These are phyloP conservation scores for Venustaconcha ellipsiformis DNA, from an alignment of 1,140 invertebrate genomes.

Conservation along the genomic window DNA sequence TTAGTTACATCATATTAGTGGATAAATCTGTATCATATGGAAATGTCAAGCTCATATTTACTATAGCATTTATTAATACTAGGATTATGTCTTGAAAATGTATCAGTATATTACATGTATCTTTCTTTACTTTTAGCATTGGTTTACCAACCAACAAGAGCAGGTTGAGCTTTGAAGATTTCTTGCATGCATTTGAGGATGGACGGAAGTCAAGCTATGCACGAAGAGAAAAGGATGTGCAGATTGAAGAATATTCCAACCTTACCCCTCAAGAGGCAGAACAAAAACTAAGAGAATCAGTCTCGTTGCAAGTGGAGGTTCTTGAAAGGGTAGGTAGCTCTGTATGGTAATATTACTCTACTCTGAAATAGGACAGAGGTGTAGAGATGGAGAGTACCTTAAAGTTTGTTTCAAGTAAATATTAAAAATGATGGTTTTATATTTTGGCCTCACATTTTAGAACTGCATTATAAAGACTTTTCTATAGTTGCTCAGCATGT, in stretches of 20 bases:
- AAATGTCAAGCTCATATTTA: too few species aligned
- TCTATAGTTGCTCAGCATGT: too few species aligned
- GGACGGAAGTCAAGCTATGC: constrained; percentile 60
- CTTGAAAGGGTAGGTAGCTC: constrained; percentile 42
- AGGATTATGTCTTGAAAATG: too few species aligned
- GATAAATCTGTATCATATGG: too few species aligned
- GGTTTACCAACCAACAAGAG: constrained; percentile 54
- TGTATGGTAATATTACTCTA: too few species aligned
- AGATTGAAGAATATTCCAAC: constrained; percentile 45
- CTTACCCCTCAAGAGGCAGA: constrained; percentile 54
- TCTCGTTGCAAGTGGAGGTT: constrained; percentile 49
- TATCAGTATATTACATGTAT: too few species aligned
- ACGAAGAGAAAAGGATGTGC: constrained; percentile 35
- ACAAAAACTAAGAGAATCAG: constrained; percentile 46
- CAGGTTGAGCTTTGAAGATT: constrained; percentile 59
- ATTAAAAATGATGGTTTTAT: too few species aligned
- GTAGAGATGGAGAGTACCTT: background rate
- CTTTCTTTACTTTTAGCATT: constrained; percentile 11
- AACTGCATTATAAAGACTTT: too few species aligned
- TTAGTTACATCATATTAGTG: too few species aligned
- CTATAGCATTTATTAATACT: too few species aligned
- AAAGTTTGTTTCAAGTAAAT: background rate
- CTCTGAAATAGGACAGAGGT: too few species aligned
- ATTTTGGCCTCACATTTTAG: too few species aligned
- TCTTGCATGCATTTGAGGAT: constrained; percentile 65